Evolutionary conservation across 2,888 invertebrate genomes (phyloP), one percentile per base, ranked within the genome.

Genomic region (Tanaodytes sp.): DNA sequence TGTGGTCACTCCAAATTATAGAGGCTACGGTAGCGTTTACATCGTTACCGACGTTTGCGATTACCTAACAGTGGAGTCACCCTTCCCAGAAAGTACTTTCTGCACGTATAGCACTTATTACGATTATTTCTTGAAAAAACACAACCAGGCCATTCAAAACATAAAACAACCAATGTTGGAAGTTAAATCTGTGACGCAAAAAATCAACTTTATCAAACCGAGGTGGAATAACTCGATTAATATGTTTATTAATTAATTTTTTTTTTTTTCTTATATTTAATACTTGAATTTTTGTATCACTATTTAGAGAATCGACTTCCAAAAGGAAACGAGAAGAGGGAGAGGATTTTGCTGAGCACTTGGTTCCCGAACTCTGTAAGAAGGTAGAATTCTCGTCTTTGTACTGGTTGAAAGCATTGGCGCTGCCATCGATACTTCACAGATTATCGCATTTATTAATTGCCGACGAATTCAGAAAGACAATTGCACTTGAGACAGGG

Each of bases 1-100:
- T 39, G 90, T 98, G 0, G 92, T 98, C 0, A 90, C 91, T 65
- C 97, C 97, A 0, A 95, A 93, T 90, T 98, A 98, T 82, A 87
- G 91, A 74, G 67, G 73, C 3, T 76, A 76, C 9, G 43, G 72
- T 6, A 76, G 70, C 27, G 76, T 84, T 16, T 93, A 93, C 80
- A 85, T 94, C 19, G 93, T 94, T 0, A 90, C 92, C 0, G 87
- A 89, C 76, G 89, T 95, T 4, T 88, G 90, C 37, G 86, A 89
- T 8, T 88, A 93, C 73, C 82, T 90, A 79, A 91, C 87, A 2
- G 92, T 95, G 0, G 51, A 83, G 3, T 92, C 91, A 12, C 73
- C 79, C 2, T 95, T 96, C 81, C 92, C 92, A 0, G 88, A 88
- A 1, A 82, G 86, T 0, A n/a, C 33, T 8, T 23, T 23, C 23